phyloP scores from a whole-genome alignment of 2,113 vertebrate species.

The Cettia cetti region DNA sequence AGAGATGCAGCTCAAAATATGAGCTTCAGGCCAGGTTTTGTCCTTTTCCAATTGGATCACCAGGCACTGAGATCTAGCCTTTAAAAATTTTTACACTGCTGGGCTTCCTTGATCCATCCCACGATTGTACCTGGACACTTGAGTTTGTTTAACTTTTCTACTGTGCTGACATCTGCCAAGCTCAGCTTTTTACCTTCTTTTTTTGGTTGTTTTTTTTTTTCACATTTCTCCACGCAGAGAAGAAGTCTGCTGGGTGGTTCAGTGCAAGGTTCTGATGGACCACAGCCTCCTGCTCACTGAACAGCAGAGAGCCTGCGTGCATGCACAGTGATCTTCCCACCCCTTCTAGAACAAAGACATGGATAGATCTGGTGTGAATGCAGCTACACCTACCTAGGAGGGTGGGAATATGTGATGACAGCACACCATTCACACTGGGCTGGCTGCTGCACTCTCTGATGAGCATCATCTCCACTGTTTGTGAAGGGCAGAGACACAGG shows the following conservation, averaged over 20 bases:
- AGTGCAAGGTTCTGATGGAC: background rate
- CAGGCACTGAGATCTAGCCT: background rate
- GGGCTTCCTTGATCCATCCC: background rate
- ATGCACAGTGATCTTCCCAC: fast-evolving
- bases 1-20: background rate
- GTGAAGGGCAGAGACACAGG: background rate
- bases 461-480: background rate
- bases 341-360: background rate
- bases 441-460: background rate
- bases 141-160: background rate
- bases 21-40: background rate
- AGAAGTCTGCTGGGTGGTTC: background rate
- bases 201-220: background rate
- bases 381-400: background rate
- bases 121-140: background rate
- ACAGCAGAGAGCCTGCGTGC: background rate
- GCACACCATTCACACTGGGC: background rate
- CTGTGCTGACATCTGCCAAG: background rate
- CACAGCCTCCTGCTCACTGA: background rate
- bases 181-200: background rate
- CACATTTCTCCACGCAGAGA: background rate
- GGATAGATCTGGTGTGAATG: fast-evolving
- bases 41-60: background rate
- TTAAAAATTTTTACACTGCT: background rate
- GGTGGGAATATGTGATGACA: background rate